Evolutionary conservation across 2,797 vertebrate species (phyloP), one percentile per base, ranked within the genome.

Genomic region (Anguilla anguilla): DNA sequence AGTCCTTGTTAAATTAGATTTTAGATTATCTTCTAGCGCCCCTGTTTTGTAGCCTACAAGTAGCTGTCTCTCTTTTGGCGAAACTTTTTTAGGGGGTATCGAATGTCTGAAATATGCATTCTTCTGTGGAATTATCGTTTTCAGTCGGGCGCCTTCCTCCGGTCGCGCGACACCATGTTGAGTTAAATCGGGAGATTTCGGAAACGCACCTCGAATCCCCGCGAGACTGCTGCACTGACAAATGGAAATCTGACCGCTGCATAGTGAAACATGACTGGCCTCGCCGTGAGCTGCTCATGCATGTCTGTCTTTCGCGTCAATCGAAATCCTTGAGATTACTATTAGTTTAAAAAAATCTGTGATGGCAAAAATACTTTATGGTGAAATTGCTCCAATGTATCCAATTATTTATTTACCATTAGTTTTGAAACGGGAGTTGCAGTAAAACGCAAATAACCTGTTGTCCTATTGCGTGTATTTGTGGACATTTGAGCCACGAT

Each of bases 71-170:
- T 28, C 28, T 72, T 72, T 72, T 31, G 67, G 67, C 67, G 13
- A 72, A 72, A 72, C 67, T 92, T 89, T 90, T 88, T 83, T 88
- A 9, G 39, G 39, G 35, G 39, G 86, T 92, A 84, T 91, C 91
- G 88, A 35, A 90, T 90, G 64, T 72, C 90, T 90, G 28, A 3
- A 2, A 90, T 88, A 85, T 85, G 46, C 86, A 89, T 86, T 89
- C 31, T 15, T 77, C 35, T 77, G 72, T 77, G 35, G 31, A 77
- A 43, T 43, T 92, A 91, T 88, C 90, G 86, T 88, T 84, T 91
- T 91, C 88, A 89, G 84, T 57, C 87, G 88, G 93, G 92, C 86
- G 90, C 91, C 92, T 91, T 2, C 2, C 89, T 91, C 90, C 4
- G 6, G 88, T 91, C 86, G 39, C 64, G 86, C 90, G 86, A 91